A percentile compares a stretch with the other conserved stretches of the same genome.
Evolutionary conservation across 2,888 invertebrate genomes (phyloP).

Genomic region (Tholera decimalis): DNA sequence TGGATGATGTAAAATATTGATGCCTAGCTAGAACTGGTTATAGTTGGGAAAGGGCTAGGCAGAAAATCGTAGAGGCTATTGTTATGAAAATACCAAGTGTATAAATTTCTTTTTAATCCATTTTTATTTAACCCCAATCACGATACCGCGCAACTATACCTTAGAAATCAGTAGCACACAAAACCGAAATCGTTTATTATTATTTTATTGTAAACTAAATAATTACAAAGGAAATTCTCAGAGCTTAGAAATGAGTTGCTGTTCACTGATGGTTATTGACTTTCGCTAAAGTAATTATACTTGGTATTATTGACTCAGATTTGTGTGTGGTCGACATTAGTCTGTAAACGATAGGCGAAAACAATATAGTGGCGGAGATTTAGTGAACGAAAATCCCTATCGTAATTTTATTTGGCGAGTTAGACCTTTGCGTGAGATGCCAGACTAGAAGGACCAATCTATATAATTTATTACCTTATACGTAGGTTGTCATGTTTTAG

Average conservation of each 20-base stretch:
- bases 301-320: slow-evolving; percentile 9
- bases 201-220: not conserved
- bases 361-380: not conserved
- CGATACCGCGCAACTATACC: not conserved
- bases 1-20: no score
- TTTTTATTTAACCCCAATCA: slow-evolving; percentile 4
- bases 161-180: not conserved
- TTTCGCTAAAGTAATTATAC: slow-evolving; percentile 8
- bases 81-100: not conserved
- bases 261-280: slow-evolving; percentile 1
- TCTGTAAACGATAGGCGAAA: not conserved
- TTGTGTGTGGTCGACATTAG: slow-evolving; percentile 14
- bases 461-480: no score
- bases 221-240: slow-evolving; percentile 1
- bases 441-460: no score
- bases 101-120: not conserved
- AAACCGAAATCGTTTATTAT: slow-evolving; percentile 4
- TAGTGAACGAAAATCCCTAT: not conserved
- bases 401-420: not conserved
- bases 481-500: no score
- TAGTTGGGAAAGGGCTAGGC: no score
- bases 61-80: not conserved
- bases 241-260: slow-evolving; percentile 16
- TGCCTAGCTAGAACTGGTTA: no score
- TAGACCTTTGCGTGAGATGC: not conserved